phyloP scores from a whole-genome alignment of 2,888 invertebrate species.

The Campaea margaritaria region DNA sequence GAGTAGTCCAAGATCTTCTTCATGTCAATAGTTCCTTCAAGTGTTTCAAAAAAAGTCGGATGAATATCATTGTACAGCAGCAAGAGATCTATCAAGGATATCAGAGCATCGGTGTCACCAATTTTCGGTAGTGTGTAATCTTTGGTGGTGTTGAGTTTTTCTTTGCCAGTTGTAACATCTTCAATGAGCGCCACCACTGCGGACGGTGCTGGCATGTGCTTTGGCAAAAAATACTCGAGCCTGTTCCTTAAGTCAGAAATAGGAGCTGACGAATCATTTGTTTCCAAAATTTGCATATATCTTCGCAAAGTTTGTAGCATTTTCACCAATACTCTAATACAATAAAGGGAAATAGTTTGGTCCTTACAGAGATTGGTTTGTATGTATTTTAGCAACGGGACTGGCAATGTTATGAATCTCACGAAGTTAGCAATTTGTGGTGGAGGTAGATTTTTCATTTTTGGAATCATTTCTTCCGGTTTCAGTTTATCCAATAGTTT shows the following conservation, averaged over 20 bases:
- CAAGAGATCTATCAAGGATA: constrained; percentile 69
- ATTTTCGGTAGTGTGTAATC: constrained; percentile 65
- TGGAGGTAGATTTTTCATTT: constrained; percentile 72
- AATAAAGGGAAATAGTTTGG: constrained; percentile 73
- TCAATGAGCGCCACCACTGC: constrained; percentile 67
- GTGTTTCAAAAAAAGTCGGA: constrained; percentile 74
- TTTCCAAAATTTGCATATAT: constrained; percentile 81
- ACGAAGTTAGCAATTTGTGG: constrained; percentile 83
- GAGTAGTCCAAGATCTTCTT: constrained; percentile 72
- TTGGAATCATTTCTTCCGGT: constrained; percentile 78
- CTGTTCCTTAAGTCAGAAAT: constrained; percentile 68
- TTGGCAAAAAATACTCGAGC: constrained; percentile 76
- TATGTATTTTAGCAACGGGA: constrained; percentile 77
- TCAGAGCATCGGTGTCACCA: constrained; percentile 64
- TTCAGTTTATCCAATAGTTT: constrained; percentile 75
- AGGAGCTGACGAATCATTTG: constrained; percentile 56
- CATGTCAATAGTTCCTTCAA: constrained; percentile 77
- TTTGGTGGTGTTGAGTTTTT: constrained; percentile 22
- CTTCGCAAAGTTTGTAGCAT: constrained; percentile 81
- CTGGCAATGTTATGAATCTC: constrained; percentile 79
- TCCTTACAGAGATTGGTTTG: constrained; percentile 67
- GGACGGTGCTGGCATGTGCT: constrained; percentile 72
- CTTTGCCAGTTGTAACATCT: constrained; percentile 55
- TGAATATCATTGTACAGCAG: constrained; percentile 74
- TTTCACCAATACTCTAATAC: constrained; percentile 82